Percentiles rank a stretch among this genome's conserved stretches.
phyloP scores from a whole-genome alignment of 2,113 vertebrate genomes.

The Alethe castanea region DNA sequence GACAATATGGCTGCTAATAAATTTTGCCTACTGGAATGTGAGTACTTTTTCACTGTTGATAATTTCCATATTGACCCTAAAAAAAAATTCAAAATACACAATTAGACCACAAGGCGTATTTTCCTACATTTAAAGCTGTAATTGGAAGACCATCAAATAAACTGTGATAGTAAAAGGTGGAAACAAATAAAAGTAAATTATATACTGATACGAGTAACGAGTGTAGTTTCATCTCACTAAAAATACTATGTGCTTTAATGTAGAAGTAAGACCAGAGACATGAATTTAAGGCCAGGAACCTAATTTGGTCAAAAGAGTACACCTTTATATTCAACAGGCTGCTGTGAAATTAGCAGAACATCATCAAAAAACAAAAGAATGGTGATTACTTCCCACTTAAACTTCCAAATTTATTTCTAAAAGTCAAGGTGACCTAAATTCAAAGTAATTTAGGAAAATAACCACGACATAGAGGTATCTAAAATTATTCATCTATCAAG shows the following conservation, averaged over 20 bases:
- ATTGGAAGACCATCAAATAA: neutral
- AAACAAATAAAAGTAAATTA: neutral
- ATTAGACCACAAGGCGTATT: conserved; percentile 13
- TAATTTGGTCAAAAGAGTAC: neutral
- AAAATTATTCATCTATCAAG: neutral
- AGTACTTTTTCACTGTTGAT: conserved; percentile 89
- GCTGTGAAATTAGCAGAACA: neutral
- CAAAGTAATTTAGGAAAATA: neutral
- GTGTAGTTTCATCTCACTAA: neutral
- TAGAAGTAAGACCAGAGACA: neutral
- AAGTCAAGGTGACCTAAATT: neutral
- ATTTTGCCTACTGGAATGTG: conserved; percentile 71
- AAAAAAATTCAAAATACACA: conserved; percentile 46
- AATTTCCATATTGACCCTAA: conserved; percentile 97
- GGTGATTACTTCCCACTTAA: neutral
- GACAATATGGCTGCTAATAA: conserved; percentile 72
- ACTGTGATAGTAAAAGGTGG: neutral
- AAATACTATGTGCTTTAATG: neutral
- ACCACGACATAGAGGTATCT: neutral
- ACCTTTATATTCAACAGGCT: neutral
- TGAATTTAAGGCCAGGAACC: neutral
- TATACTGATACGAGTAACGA: neutral
- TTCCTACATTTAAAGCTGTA: neutral
- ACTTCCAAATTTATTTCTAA: neutral
- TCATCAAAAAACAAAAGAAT: neutral